phyloP scores from a whole-genome alignment of 2,113 vertebrate species.

The Daubentonia madagascariensis region DNA sequence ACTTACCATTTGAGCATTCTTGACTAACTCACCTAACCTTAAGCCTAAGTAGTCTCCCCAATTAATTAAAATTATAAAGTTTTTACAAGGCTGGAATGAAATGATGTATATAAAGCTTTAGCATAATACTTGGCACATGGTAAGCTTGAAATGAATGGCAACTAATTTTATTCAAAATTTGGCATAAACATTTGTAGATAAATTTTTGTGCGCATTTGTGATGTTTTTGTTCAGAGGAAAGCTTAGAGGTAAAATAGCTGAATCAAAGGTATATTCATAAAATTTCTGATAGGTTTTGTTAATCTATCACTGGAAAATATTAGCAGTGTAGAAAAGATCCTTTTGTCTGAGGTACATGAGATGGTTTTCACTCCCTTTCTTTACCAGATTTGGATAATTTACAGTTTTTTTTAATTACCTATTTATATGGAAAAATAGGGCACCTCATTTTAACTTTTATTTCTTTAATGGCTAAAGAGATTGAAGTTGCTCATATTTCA shows the following conservation, averaged over 20 bases:
- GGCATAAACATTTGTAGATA: neutral
- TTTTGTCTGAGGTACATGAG: neutral
- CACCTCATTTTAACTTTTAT: neutral
- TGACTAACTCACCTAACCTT: neutral
- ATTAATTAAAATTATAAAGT: neutral
- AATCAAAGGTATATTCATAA: neutral
- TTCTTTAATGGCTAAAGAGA: neutral
- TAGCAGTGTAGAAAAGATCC: neutral
- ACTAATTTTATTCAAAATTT: neutral
- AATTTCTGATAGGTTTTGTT: neutral
- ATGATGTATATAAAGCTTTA: neutral
- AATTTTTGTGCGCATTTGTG: neutral
- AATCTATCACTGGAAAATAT: neutral
- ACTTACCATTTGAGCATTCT: accelerated
- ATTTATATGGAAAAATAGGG: neutral
- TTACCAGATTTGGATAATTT: neutral
- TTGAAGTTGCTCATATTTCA: neutral
- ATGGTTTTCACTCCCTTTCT: neutral
- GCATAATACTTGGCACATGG: neutral
- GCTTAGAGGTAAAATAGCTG: neutral
- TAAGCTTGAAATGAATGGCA: neutral
- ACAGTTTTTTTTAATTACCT: neutral
- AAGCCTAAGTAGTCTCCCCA: neutral
- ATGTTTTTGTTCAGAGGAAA: neutral
- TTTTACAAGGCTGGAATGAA: neutral